These are phyloP conservation scores for Poeciliopsis presidionis DNA, from an alignment of 2,797 vertebrate species.

Conservation along the genomic window DNA sequence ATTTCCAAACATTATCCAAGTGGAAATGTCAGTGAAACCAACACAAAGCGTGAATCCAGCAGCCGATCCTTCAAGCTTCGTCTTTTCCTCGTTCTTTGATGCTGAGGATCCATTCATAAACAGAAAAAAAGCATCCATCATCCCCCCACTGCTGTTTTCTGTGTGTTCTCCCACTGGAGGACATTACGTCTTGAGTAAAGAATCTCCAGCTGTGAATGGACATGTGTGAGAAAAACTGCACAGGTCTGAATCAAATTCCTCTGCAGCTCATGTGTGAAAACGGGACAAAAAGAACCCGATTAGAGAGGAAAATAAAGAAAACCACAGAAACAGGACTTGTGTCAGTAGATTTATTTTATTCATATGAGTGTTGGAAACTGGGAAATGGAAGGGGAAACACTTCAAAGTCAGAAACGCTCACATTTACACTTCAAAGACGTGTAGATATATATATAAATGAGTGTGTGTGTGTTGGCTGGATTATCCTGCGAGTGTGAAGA, in stretches of 20 bases:
- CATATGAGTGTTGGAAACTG: conserved; percentile 38
- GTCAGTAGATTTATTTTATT: conserved; percentile 17
- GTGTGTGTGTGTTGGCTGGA: conserved; percentile 28
- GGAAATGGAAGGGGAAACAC: conserved; percentile 46
- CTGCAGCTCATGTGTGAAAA: neutral
- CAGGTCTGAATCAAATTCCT: neutral
- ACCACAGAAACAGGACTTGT: neutral
- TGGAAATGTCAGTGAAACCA: neutral
- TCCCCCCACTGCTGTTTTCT: neutral
- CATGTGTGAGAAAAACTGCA: neutral
- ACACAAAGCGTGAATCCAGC: neutral
- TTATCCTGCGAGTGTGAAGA: conserved; percentile 48
- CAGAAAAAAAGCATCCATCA: neutral
- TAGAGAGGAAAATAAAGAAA: neutral
- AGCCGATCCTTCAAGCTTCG: neutral
- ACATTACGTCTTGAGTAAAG: neutral
- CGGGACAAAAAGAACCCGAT: neutral
- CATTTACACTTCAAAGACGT: conserved; percentile 41
- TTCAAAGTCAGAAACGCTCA: conserved; percentile 37
- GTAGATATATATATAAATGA: conserved; percentile 37
- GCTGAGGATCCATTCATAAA: neutral
- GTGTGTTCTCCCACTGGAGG: neutral
- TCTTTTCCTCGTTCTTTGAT: neutral
- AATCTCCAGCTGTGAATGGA: conserved; percentile 6
- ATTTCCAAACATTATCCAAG: neutral